These are phyloP conservation scores for Pantherophis guttatus DNA, from an alignment of 2,113 vertebrate genomes.

Conservation along the genomic window DNA sequence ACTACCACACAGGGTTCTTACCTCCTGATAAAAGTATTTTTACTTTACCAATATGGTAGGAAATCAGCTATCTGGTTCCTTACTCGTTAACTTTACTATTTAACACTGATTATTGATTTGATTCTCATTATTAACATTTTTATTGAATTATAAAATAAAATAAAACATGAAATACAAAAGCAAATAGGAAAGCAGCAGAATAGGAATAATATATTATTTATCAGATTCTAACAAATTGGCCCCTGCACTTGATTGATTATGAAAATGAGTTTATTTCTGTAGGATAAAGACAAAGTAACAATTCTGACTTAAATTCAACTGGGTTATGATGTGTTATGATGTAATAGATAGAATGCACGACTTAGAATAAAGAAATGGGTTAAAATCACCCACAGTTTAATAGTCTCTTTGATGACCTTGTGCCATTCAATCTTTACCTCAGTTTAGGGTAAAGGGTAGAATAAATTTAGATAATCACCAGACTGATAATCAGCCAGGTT, in stretches of 20 bases:
- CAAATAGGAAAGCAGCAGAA: too few relatives aligned
- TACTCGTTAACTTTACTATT: rapidly evolving
- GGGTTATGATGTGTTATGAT: background rate
- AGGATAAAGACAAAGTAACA: background rate
- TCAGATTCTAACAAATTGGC: background rate
- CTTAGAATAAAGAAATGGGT: background rate
- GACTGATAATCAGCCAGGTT: background rate
- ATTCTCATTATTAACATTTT: too few relatives aligned
- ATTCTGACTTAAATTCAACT: background rate
- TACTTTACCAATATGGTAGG: background rate
- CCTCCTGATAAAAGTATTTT: background rate
- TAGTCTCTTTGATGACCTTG: background rate
- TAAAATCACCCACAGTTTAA: background rate
- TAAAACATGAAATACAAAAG: too few relatives aligned
- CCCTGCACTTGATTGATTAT: background rate
- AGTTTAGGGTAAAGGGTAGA: background rate
- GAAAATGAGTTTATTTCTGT: background rate
- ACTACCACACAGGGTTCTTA: background rate
- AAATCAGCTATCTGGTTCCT: background rate
- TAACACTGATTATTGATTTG: background rate
- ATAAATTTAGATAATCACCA: background rate
- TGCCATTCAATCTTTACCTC: background rate
- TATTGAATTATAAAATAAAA: too few relatives aligned
- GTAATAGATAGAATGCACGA: background rate
- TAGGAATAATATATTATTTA: too few relatives aligned